Conservation (phyloP, 2,888 invertebrate genomes). For the Teinopalpus imperialis region DNA sequence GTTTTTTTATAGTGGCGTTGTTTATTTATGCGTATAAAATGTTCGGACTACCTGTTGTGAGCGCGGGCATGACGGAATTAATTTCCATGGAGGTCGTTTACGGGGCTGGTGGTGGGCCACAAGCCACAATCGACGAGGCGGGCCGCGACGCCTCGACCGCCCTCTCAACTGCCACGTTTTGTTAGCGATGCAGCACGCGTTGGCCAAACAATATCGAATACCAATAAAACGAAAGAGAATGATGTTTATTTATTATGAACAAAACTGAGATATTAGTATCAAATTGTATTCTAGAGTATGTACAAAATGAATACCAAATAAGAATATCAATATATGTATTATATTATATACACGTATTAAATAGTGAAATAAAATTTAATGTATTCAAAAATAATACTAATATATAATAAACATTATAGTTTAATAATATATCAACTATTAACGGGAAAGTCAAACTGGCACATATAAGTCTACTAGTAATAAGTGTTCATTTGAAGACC, state of each 20-base stretch:
- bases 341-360: too few species aligned
- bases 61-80: conserved; percentile 7
- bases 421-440: too few species aligned
- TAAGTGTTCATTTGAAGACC: too few species aligned
- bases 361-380: too few species aligned
- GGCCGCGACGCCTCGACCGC: conserved; percentile 55
- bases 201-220: conserved; percentile 2
- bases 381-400: too few species aligned
- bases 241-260: not conserved
- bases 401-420: too few species aligned
- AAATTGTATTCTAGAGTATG: too few species aligned
- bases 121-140: conserved; percentile 55
- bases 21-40: conserved; percentile 8
- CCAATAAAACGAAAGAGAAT: not conserved
- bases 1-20: too few species aligned
- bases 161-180: conserved; percentile 39
- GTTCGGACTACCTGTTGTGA: conserved; percentile 3
- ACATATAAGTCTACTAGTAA: too few species aligned
- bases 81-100: conserved; percentile 22
- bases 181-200: conserved; percentile 8
- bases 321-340: too few species aligned
- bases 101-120: conserved; percentile 28
- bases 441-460: too few species aligned
- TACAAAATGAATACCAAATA: too few species aligned
- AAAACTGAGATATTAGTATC: not conserved